phyloP scores from a whole-genome alignment of 1,140 invertebrate genomes.

The Musca vetustissima region DNA sequence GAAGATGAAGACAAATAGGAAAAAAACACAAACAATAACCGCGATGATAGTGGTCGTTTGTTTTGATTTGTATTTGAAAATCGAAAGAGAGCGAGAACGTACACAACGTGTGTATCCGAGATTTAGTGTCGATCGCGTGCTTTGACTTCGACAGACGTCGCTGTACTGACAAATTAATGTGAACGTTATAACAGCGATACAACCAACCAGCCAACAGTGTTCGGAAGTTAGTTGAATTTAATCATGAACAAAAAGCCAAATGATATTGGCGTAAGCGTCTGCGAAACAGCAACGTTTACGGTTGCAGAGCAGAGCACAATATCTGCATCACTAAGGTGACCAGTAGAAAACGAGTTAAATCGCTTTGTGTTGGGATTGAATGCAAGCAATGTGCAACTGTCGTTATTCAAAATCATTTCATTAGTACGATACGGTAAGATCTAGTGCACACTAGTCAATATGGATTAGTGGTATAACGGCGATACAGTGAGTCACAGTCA shows the following conservation, averaged over 20 bases:
- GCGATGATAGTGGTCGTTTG: neutral
- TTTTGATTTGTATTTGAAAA: no score
- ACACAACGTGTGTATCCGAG: neutral
- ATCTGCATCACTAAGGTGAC: neutral
- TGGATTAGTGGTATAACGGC: no score
- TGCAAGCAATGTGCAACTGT: no score
- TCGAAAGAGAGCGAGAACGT: neutral
- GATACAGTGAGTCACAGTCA: no score
- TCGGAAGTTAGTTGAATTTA: conserved; percentile 29
- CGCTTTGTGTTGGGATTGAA: no score
- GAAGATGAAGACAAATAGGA: conserved; percentile 29
- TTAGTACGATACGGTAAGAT: no score
- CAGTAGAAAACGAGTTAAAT: no score
- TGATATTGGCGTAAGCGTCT: no score
- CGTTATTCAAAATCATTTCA: no score
- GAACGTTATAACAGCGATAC: conserved; percentile 13
- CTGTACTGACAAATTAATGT: conserved; percentile 36
- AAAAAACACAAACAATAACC: conserved; percentile 20
- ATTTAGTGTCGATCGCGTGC: conserved; percentile 34
- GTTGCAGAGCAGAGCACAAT: no score
- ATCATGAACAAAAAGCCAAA: neutral
- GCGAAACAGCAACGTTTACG: no score
- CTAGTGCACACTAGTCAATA: no score
- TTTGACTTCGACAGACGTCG: conserved; percentile 46
- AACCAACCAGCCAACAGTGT: conserved; percentile 21